Percentiles rank a stretch among this genome's conserved stretches.
Conservation (phyloP, 2,113 vertebrate genomes). For the Procapra przewalskii region DNA sequence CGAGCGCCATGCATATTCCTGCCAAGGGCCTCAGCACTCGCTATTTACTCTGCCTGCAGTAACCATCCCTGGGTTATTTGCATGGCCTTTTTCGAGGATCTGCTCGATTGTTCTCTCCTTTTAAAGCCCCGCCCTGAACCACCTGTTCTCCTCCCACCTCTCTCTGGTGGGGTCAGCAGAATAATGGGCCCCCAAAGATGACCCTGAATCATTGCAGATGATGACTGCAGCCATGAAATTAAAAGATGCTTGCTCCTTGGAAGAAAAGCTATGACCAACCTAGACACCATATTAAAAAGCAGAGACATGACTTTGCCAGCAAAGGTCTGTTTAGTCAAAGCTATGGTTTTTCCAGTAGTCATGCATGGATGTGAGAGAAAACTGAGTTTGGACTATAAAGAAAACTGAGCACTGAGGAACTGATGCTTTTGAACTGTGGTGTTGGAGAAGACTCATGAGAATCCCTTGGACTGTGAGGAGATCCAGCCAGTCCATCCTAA, state of each 20-base stretch:
- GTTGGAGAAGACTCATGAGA: background rate
- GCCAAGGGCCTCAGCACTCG: background rate
- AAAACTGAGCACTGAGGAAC: background rate
- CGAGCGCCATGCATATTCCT: fast-evolving
- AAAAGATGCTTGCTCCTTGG: background rate
- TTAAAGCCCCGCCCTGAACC: background rate
- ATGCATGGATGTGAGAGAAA: background rate
- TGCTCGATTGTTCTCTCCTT: background rate
- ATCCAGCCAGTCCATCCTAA: background rate
- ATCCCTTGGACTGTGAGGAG: background rate
- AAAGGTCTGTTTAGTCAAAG: background rate
- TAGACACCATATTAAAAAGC: background rate
- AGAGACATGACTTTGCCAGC: background rate
- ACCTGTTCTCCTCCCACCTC: background rate
- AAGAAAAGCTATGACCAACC: background rate
- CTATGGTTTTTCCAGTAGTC: background rate
- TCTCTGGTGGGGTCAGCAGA: background rate
- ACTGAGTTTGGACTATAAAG: background rate
- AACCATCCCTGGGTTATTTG: background rate
- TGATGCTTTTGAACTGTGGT: background rate
- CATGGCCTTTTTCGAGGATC: background rate
- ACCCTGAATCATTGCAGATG: background rate
- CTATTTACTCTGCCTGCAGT: background rate
- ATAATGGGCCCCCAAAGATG: background rate
- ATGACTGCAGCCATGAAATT: background rate